Conservation (phyloP, 2,113 vertebrate species). For the Cebidichthys violaceus region DNA sequence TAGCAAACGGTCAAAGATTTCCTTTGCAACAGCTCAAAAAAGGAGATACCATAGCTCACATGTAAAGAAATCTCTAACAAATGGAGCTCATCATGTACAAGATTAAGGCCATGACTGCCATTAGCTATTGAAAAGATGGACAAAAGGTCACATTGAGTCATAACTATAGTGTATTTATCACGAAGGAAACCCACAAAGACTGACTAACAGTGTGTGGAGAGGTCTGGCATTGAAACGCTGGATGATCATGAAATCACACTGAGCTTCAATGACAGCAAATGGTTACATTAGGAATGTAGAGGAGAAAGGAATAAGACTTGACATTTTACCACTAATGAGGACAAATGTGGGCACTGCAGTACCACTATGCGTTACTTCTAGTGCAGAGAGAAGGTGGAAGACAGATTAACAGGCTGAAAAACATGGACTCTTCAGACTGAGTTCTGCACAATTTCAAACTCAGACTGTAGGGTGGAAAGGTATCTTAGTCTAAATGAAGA, state of each 20-base stretch:
- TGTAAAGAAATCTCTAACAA: constrained; percentile 17
- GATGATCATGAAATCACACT: constrained; percentile 44
- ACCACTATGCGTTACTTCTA: constrained; percentile 38
- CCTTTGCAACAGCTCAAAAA: not conserved
- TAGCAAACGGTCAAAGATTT: not conserved
- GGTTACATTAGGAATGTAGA: constrained; percentile 55
- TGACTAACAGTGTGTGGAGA: constrained; percentile 31
- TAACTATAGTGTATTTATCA: constrained; percentile 37
- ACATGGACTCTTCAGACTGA: constrained; percentile 41
- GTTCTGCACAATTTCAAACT: constrained; percentile 42
- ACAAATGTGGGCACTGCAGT: constrained; percentile 59
- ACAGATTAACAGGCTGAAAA: constrained; percentile 39
- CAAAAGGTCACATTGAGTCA: constrained; percentile 40
- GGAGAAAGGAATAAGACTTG: constrained; percentile 59
- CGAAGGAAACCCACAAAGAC: constrained; percentile 2
- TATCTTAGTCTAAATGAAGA: constrained; percentile 51
- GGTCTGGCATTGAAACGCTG: constrained; percentile 65
- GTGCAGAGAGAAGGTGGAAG: constrained; percentile 34
- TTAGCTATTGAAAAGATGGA: constrained; percentile 21
- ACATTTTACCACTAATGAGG: constrained; percentile 72
- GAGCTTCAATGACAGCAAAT: constrained; percentile 50
- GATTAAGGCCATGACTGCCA: constrained; percentile 2
- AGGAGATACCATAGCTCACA: not conserved
- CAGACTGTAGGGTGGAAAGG: constrained; percentile 19
- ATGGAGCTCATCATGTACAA: constrained; percentile 24